Percentiles rank a stretch among this genome's conserved stretches.
phyloP scores from a whole-genome alignment of 2,888 invertebrate genomes.

The Melinaea menophilus region DNA sequence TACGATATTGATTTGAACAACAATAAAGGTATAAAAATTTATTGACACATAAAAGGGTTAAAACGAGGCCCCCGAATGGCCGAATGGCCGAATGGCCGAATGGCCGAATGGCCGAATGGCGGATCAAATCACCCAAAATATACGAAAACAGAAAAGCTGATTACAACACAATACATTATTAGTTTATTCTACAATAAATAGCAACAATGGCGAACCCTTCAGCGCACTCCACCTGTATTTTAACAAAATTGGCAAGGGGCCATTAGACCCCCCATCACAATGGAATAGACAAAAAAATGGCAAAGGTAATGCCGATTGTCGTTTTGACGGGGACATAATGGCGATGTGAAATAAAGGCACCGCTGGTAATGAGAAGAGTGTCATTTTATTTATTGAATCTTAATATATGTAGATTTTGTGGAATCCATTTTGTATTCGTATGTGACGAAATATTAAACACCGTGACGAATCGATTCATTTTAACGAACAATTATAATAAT shows the following conservation, averaged over 20 bases:
- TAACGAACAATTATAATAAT: conserved; percentile 27
- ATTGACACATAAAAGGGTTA: conserved; percentile 1
- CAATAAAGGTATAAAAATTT: background rate
- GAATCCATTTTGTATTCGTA: background rate
- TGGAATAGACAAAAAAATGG: conserved; percentile 59
- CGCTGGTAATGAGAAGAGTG: conserved; percentile 12
- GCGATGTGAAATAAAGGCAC: conserved; percentile 39
- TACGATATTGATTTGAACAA: too few relatives aligned
- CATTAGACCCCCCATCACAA: conserved; percentile 63
- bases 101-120: background rate
- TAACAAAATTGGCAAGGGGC: conserved; percentile 45
- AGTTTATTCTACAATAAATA: conserved; percentile 26
- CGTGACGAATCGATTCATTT: conserved; percentile 24
- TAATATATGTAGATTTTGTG: background rate
- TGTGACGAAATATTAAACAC: conserved; percentile 28
- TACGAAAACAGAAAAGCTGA: conserved; percentile 16
- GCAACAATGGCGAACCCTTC: conserved; percentile 45
- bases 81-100: background rate
- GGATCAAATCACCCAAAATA: conserved; percentile 9
- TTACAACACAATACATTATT: conserved; percentile 25
- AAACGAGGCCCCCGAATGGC: background rate
- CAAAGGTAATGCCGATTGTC: conserved; percentile 56
- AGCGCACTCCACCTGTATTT: conserved; percentile 52
- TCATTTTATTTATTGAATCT: background rate
- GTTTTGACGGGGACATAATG: conserved; percentile 54